Base-by-base conservation (phyloP, 2,888 invertebrate species). In the Sphaerophoria taeniata region DNA sequence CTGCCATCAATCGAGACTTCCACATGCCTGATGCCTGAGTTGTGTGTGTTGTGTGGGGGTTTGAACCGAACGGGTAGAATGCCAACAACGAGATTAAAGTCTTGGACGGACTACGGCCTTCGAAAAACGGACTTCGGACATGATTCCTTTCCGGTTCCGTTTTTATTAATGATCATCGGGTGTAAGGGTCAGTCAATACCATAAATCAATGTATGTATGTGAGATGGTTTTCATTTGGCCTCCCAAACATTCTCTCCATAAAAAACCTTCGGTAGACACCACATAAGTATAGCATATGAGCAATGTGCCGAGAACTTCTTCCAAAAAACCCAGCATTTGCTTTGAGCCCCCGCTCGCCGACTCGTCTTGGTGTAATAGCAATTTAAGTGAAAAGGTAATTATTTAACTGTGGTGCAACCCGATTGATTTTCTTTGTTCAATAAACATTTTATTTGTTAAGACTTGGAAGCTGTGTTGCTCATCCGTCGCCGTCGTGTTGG, bases 371-470 rank as follows among this genome's bases (percentile, higher is more conserved):
- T 31, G 33, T 67, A 69, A 9, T 56, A 60, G 63, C 81, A 76
- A 51, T 76, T 39, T 55, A 56, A 71, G 55, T 31, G 71, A 24
- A 24, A 65, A 72, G 67, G 72, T 82, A 82, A 82, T 82, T 72
- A 77, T 82, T 83, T 79, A 83, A 69, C 83, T 65, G 47, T 63
- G 6, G 24, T 16, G 11, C 76, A 67, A 72, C 53, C 36, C 58
- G 72, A 82, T 76, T 76, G 81, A 77, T 78, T 74, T 63, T 63
- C 65, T 65, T 70, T 36, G 45, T 56, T 56, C 51, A 51, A 83
- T 78, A 24, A 2, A 69, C 63, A 70, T 69, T 73, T 78, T 73
- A 70, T 81, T 72, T 67, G 63, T 24, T 24, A 2, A 24, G 49
- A 36, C 31, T 6, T 39, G 56, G 58, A 34, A 31, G 31, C 39